These are phyloP conservation scores for Sarcophaga caerulescens DNA, from an alignment of 2,888 invertebrate genomes.

Conservation along the genomic window DNA sequence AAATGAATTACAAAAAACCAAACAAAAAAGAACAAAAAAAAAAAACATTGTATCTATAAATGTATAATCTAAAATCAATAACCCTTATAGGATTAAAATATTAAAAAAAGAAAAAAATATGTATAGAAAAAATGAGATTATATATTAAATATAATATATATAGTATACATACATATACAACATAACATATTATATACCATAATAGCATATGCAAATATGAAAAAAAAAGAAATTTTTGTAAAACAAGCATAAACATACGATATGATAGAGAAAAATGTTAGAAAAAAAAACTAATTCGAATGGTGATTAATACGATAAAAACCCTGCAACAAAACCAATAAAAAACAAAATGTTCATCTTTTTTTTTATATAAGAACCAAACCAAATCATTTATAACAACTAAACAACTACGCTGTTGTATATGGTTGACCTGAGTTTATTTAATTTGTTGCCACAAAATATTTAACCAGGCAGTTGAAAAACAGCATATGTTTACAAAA, in stretches of 20 bases:
- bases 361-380: neutral
- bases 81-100: constrained; percentile 32
- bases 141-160: no score
- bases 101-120: neutral
- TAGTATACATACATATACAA: no score
- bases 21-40: no score
- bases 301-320: constrained; percentile 14
- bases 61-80: constrained; percentile 33
- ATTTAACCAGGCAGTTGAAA: constrained; percentile 14
- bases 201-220: no score
- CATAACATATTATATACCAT: no score
- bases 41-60: neutral
- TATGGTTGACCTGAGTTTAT: constrained; percentile 29
- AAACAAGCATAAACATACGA: constrained; percentile 30
- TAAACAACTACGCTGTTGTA: neutral
- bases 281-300: no score
- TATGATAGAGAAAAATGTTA: neutral
- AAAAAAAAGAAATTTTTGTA: neutral
- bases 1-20: no score
- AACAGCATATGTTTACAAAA: neutral
- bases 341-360: no score
- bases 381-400: neutral
- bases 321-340: no score
- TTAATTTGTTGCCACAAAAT: constrained; percentile 36
- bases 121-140: no score